Conservation (phyloP, 1,140 invertebrate species). For the Nasonia vitripennis region DNA sequence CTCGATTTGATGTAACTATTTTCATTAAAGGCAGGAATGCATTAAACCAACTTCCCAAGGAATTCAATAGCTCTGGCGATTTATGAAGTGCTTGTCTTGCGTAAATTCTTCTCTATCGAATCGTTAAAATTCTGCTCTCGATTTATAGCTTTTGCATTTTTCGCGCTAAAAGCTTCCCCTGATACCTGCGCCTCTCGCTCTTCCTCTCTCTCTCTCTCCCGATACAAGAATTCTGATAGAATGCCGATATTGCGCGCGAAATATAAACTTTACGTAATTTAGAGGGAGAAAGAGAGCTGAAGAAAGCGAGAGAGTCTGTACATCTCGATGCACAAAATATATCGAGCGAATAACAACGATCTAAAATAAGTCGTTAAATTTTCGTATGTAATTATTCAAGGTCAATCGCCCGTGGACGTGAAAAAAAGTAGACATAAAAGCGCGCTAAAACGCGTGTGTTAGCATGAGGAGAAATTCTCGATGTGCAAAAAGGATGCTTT, state of each 20-base stretch:
- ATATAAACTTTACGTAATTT: constrained; percentile 14
- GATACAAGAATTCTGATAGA: constrained; percentile 45
- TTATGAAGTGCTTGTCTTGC: constrained; percentile 52
- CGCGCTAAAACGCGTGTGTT: background rate
- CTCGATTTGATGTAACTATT: constrained; percentile 48
- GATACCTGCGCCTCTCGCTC: background rate
- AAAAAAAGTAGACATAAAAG: no score
- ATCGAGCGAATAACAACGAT: background rate
- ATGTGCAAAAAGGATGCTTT: constrained; percentile 20
- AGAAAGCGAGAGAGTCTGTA: no score
- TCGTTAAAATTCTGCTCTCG: constrained; percentile 51
- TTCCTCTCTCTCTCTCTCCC: no score
- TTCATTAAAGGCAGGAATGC: constrained; percentile 52
- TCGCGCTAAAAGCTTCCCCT: constrained; percentile 14
- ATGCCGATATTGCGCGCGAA: constrained; percentile 36
- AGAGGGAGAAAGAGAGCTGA: no score
- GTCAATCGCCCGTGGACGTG: no score
- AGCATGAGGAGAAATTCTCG: background rate
- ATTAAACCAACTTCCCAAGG: constrained; percentile 42
- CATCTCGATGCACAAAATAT: background rate
- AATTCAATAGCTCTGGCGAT: constrained; percentile 48
- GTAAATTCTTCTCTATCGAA: constrained; percentile 47
- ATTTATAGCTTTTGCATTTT: constrained; percentile 39
- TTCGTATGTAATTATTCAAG: no score
- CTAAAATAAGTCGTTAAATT: background rate